Percentiles rank a stretch among this genome's conserved stretches.
These are phyloP conservation scores for Hydrophis major DNA, from an alignment of 2,797 vertebrate species.

Conservation along the genomic window DNA sequence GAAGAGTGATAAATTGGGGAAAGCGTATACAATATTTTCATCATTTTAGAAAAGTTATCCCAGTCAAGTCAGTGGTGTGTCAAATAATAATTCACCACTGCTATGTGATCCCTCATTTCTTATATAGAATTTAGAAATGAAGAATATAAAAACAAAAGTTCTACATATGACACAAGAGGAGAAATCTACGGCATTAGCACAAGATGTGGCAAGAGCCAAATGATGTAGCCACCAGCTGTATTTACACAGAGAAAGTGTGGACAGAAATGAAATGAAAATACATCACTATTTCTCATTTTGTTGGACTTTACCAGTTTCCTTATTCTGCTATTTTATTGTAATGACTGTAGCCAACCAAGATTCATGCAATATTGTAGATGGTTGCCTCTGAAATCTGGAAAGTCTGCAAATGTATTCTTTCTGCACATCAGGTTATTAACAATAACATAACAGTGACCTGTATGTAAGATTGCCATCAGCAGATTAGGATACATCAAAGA, in stretches of 20 bases:
- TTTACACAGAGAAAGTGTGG: conserved; percentile 5
- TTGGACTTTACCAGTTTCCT: conserved; percentile 19
- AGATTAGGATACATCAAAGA: neutral
- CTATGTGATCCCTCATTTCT: neutral
- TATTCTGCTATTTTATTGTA: neutral
- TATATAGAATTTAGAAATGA: neutral
- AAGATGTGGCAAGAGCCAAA: neutral
- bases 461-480: neutral
- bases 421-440: neutral
- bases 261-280: conserved; percentile 7
- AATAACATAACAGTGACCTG: neutral
- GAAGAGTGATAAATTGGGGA: neutral
- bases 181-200: neutral
- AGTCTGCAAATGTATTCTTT: neutral
- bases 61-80: neutral
- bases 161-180: neutral
- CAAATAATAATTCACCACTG: neutral
- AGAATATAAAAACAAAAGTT: neutral
- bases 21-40: neutral
- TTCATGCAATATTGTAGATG: neutral
- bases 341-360: neutral
- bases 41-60: neutral
- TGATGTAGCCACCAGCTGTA: conserved; percentile 27
- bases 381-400: neutral
- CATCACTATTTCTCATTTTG: conserved; percentile 11